A percentile compares a stretch with the other conserved stretches of the same genome.
Conservation (phyloP, 2,888 invertebrate genomes). For the Epicampocera succincta region DNA sequence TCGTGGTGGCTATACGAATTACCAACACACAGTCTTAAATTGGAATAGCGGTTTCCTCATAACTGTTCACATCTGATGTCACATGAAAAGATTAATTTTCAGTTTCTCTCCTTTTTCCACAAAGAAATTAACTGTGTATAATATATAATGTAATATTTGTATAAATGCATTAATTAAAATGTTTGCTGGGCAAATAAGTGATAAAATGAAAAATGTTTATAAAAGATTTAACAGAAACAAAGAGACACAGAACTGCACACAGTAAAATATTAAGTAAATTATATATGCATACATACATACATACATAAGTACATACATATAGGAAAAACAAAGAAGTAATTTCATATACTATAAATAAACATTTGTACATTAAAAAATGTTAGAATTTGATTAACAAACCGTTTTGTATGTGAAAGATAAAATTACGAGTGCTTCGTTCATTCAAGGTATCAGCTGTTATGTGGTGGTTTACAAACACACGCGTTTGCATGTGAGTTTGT, state of each 20-base stretch:
- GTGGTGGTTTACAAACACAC: neutral
- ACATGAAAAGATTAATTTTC: no score
- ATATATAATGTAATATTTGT: no score
- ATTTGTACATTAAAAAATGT: slow-evolving; percentile 8
- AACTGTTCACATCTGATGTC: no score
- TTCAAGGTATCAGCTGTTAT: slow-evolving; percentile 35
- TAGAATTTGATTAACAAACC: slow-evolving; percentile 49
- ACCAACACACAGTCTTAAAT: no score
- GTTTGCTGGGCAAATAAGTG: no score
- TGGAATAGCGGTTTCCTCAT: no score
- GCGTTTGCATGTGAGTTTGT: neutral
- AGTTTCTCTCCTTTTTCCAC: no score
- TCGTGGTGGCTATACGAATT: no score
- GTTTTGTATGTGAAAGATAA: slow-evolving; percentile 28
- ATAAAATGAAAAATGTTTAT: slow-evolving; percentile 13
- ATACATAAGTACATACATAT: neutral
- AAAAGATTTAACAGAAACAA: slow-evolving; percentile 32
- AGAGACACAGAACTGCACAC: neutral
- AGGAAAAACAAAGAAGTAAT: neutral
- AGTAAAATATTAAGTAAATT: neutral
- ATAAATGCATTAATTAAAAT: no score
- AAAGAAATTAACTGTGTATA: no score
- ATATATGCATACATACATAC: neutral
- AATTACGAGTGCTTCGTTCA: neutral
- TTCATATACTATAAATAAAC: neutral